Evolutionary conservation across 2,113 vertebrate species (phyloP), one percentile per base, ranked within the genome.

Genomic region (Oxyruncus cristatus): DNA sequence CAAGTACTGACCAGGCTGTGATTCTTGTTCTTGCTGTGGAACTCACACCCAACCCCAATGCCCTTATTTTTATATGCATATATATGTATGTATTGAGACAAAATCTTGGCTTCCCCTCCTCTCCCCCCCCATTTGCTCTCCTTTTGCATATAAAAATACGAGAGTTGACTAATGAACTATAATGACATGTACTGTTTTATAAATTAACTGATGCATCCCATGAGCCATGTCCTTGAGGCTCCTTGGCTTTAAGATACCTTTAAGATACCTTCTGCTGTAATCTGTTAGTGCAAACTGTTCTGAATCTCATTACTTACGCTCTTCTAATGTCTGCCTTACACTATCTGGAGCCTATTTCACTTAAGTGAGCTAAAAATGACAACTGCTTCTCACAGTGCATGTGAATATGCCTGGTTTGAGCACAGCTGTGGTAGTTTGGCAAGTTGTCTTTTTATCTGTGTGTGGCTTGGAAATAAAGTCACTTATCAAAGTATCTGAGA

Each of bases 231-330:
- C 79, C 92, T 95, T 93, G 88, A 90, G 78, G 63, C 59, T 92
- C 50, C 85, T 88, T 88, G 85, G 27, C 75, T 88, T 50, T 22
- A 49, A 89, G 39, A 16, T 35, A 88, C 52, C 67, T 88, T 50
- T 22, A 53, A 89, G 42, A 14, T 35, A 85, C 52, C 42, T 95
- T 85, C 39, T 70, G 18, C 39, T 91, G 66, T 63, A 88, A 90
- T 55, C 88, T 88, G 19, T 63, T 90, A 94, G 68, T 41, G 88
- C 65, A 80, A 86, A 88, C 27, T 52, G 17, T 12, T 93, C 73
- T 77, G 75, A 80, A 77, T 86, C 50, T 89, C 80, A 84, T 83
- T 86, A 85, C 30, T 78, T 66, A 88, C 50, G 77, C 42, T 47
- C 59, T 67, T 46, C 47, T 46, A 39, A 76, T 23, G 47, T 14